These are phyloP conservation scores for Ennomos fuscantarius DNA, from an alignment of 2,888 invertebrate genomes.

Conservation along the genomic window DNA sequence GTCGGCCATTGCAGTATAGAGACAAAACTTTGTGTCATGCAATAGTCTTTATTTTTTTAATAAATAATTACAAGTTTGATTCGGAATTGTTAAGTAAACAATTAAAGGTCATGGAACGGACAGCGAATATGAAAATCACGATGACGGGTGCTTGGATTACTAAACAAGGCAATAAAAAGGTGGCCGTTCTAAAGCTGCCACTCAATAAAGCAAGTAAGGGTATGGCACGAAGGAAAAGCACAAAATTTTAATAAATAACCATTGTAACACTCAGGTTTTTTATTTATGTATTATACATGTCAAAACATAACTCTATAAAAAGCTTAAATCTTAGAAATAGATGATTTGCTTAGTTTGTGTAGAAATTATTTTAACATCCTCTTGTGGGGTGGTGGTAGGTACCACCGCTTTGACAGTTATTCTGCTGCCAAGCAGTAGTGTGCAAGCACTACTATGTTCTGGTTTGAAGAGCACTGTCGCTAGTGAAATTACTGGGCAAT, in stretches of 20 bases:
- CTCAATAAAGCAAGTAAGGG: conserved; percentile 37
- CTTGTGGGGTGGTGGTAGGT: too few relatives aligned
- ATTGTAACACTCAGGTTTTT: conserved; percentile 28
- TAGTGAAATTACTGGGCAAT: too few relatives aligned
- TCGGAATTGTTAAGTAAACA: conserved; percentile 59
- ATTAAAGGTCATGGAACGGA: conserved; percentile 56
- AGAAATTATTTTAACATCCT: too few relatives aligned
- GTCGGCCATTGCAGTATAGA: conserved; percentile 62
- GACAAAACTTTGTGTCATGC: conserved; percentile 72
- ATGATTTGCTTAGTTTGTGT: neutral
- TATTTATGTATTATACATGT: conserved; percentile 2
- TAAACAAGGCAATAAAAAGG: conserved; percentile 16
- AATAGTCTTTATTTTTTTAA: conserved; percentile 64
- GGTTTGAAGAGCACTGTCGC: too few relatives aligned
- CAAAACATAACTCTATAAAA: conserved; percentile 3
- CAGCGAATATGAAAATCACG: conserved; percentile 56
- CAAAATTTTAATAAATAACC: conserved; percentile 22
- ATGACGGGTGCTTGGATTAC: conserved; percentile 55
- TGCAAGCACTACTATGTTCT: too few relatives aligned
- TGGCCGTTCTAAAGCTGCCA: conserved; percentile 68
- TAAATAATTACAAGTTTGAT: conserved; percentile 68
- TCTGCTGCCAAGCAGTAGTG: too few relatives aligned
- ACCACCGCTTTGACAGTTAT: too few relatives aligned
- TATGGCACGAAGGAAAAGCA: conserved; percentile 12
- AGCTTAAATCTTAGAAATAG: neutral